Base-by-base conservation (phyloP, 1,140 invertebrate species). In the Maniola jurtina region DNA sequence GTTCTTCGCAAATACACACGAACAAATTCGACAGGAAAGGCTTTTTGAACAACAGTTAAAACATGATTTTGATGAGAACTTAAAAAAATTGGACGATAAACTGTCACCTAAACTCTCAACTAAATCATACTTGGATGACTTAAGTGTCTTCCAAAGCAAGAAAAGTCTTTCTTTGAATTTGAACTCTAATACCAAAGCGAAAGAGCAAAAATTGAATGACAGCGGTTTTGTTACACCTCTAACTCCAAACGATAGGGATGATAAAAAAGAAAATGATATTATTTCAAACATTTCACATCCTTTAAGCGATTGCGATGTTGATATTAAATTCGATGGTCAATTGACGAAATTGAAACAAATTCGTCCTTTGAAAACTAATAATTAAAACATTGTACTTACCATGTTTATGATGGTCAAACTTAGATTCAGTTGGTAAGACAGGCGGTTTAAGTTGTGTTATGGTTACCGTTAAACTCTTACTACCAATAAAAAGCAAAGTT, bases 1-100 rank as follows among this genome's bases (percentile, higher is more conserved):
- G 0, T 94, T 93, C 67, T 94, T 95, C 57, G 92, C 93, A 0
- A 93, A 91, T 67, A 94, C 93, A 6, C 93, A 94, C 75, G 94
- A 93, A 75, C 93, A 94, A 63, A 94, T 94, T 42, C 84, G 92
- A 7, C 93, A 93, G 64, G 92, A 93, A 63, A 82, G 91, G 33
- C 36, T 88, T 0, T 89, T 90, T 62, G 90, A 91, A 33, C 79
- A 88, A 64, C 86, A 91, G 66, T 61, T 91, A 42, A 92, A 92
- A 58, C 83, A 86, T 11, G 81, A 91, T 65, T 92, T 92, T 54
- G 89, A 91, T 61, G 90, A 92, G 16, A 92, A 91, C 70, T 62
- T 92, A 1, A 83, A 81, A 48, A 83, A 80, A 40, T 72, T 86
- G 6, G 88, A 91, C 57, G 75, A 81, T 1, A 86, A 86, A 54